Evolutionary conservation across 2,113 vertebrate genomes (phyloP).

Genomic region (Circaetus cinerascens): DNA sequence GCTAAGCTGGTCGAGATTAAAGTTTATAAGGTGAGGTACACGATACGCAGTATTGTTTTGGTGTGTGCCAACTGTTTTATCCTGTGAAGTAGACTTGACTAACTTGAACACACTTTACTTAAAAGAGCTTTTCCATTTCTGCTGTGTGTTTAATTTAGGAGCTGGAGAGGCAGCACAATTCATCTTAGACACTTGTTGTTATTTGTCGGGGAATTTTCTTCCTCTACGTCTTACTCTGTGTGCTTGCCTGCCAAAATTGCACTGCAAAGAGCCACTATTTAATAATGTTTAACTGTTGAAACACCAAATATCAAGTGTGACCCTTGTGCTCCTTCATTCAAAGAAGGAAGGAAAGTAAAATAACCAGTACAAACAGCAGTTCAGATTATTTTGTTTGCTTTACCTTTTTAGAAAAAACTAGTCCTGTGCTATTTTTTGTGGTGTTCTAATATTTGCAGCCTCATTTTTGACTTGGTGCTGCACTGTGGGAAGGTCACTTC

Average conservation of each 20-base stretch:
- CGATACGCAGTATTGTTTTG: not conserved
- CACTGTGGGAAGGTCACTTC: not conserved
- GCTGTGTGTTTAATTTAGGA: not conserved
- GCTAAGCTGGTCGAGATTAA: not conserved
- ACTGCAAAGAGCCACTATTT: not conserved
- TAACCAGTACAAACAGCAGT: not conserved
- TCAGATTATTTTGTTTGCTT: not conserved
- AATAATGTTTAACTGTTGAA: slow-evolving; percentile 45
- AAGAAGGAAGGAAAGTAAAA: slow-evolving; percentile 37
- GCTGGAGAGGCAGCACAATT: not conserved
- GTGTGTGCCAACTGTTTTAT: not conserved
- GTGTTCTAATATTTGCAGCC: not conserved
- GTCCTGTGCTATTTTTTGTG: not conserved
- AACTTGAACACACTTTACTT: not conserved
- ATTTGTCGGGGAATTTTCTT: not conserved
- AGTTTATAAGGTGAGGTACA: not conserved
- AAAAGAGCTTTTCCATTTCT: not conserved
- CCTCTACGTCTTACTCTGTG: not conserved
- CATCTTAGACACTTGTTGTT: not conserved
- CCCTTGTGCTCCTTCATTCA: slow-evolving; percentile 38
- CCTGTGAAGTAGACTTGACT: not conserved
- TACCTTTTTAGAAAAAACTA: not conserved
- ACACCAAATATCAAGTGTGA: not conserved
- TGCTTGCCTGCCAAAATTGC: not conserved
- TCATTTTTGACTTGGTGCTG: not conserved